Evolutionary conservation across 2,888 invertebrate genomes (phyloP), one percentile per base, ranked within the genome.

Genomic region (Hyppa rectilinea): DNA sequence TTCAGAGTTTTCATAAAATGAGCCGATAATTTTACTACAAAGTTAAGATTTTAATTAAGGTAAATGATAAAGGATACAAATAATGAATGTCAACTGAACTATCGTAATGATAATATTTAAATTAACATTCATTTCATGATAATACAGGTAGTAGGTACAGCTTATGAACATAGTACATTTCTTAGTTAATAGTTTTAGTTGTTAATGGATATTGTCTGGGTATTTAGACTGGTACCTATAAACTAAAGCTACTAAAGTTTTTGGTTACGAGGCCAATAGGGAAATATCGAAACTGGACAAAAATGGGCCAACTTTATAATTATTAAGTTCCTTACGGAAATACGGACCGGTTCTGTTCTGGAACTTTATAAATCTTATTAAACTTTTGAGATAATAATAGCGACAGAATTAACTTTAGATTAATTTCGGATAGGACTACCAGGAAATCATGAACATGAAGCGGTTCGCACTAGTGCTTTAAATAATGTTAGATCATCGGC

Each of bases 341-440:
- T 64, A 31, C 45, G 70, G 20, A 61, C 47, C 43, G 64, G 62
- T 75, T 45, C 7, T 14, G 45, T 63, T 75, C 43, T 65, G 78
- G 70, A 81, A 59, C 43, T 40, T 23, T 10, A 4, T 10, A 65
- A 43, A 69, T 43, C 29, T 59, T 43, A 59, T 38, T 52, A 62
- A 65, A 38, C 26, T 52, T 45, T 62, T 59, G 50, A 58, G 56
- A 62, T 69, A 45, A 66, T 69, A 40, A 60, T n/a, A 62, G 36
- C 17, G 38, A 58, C 47, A 31, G 20, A 61, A 53, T 68, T 53
- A 65, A 75, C 59, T 64, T 47, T 2, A 63, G 66, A 71, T 75
- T 65, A 52, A 71, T 77, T 81, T 81, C 47, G 60, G 59, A 81
- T 63, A 52, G 38, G 31, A 56, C 50, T 81, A 78, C 78, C 52